phyloP scores from a whole-genome alignment of 2,797 vertebrate genomes.

The Hoplostethus mediterraneus region DNA sequence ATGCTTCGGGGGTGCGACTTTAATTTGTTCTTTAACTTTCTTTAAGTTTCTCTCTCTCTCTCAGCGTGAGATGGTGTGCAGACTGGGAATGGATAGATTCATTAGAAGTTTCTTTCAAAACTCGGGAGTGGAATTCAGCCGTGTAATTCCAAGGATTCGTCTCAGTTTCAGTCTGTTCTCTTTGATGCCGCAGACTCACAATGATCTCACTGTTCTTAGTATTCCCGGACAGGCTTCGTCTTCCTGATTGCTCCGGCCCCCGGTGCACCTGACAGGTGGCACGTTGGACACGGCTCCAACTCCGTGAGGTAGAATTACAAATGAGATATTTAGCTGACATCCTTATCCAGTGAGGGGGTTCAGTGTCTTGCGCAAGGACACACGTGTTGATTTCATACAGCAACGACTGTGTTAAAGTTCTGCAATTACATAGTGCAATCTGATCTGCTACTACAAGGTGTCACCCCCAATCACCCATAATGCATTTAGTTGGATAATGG shows the following conservation, averaged over 20 bases:
- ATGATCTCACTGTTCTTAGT: constrained; percentile 16
- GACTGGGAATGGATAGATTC: constrained; percentile 30
- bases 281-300: constrained; percentile 1
- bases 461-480: constrained; percentile 31
- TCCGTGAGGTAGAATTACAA: neutral
- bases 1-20: constrained; percentile 11
- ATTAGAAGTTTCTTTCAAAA: constrained; percentile 44
- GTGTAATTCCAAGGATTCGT: constrained; percentile 47
- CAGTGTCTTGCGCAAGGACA: neutral
- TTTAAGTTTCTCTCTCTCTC: constrained; percentile 11
- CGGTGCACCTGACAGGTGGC: neutral
- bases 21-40: constrained; percentile 40
- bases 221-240: constrained; percentile 6
- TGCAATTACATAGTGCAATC: constrained; percentile 23
- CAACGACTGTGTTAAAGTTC: neutral
- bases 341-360: neutral
- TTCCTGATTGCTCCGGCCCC: neutral
- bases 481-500: constrained; percentile 25
- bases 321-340: neutral
- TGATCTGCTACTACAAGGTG: constrained; percentile 14
- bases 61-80: constrained; percentile 24
- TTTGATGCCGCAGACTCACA: constrained; percentile 22
- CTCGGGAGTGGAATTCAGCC: constrained; percentile 32
- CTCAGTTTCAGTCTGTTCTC: constrained; percentile 33
- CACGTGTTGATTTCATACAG: constrained; percentile 11